Conservation (phyloP, 2,113 vertebrate species). For the Fulica atra region DNA sequence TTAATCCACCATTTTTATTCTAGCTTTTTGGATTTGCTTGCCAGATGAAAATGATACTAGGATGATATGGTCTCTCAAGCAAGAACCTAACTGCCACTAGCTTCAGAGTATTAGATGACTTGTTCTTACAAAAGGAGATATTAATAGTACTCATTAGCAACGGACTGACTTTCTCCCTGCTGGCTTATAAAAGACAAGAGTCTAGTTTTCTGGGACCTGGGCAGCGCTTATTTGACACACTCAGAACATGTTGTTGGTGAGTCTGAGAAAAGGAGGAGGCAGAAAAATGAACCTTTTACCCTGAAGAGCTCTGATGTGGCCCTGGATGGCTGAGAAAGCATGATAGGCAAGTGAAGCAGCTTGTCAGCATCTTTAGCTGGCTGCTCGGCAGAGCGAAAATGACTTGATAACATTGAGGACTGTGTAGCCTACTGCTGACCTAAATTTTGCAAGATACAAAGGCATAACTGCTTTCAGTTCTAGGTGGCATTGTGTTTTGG, state of each 20-base stretch:
- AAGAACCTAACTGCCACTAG: slow-evolving; percentile 25
- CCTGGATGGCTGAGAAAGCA: background rate
- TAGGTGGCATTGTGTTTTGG: background rate
- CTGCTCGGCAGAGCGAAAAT: rapidly evolving
- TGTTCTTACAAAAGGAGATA: slow-evolving; percentile 37
- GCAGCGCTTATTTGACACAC: background rate
- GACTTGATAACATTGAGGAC: background rate
- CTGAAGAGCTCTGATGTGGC: background rate
- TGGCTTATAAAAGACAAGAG: background rate
- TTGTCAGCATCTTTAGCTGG: background rate
- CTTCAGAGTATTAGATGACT: slow-evolving; percentile 27
- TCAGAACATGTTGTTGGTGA: background rate
- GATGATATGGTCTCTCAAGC: slow-evolving; percentile 3
- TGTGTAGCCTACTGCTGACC: rapidly evolving
- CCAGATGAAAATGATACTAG: slow-evolving; percentile 41
- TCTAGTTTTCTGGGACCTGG: background rate
- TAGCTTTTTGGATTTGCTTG: slow-evolving; percentile 14
- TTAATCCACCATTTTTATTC: background rate
- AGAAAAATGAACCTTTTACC: background rate
- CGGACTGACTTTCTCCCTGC: background rate
- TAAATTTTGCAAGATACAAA: background rate
- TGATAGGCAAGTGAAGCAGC: background rate
- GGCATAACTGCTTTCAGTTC: background rate
- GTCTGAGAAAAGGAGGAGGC: background rate
- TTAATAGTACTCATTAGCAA: slow-evolving; percentile 38